Conservation (phyloP, 30 jellyfish, hydroid and myxozoan species). For the Turritopsis dohrnii region DNA sequence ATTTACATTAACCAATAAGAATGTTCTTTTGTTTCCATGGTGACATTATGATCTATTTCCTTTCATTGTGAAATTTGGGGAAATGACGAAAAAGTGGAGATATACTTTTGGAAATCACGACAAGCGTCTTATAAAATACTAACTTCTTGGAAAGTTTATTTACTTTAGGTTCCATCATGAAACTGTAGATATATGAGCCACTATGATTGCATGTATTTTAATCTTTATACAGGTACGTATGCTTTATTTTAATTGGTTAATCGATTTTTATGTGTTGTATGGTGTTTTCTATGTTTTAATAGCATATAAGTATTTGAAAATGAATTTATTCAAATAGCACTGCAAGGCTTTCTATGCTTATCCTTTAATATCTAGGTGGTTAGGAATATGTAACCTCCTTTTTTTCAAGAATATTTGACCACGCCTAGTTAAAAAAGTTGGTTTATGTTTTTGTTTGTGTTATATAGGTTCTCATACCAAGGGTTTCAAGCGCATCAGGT, state of each 20-base stretch:
- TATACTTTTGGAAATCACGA: not conserved
- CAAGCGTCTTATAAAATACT: not conserved
- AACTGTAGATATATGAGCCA: not conserved
- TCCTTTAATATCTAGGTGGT: too few species aligned
- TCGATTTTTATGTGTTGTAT: too few species aligned
- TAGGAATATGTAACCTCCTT: too few species aligned
- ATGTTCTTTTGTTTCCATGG: not conserved
- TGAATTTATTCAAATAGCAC: too few species aligned
- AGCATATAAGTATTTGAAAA: too few species aligned
- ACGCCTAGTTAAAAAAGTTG: too few species aligned
- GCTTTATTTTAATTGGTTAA: too few species aligned
- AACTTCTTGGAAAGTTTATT: too few species aligned
- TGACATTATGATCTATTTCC: not conserved
- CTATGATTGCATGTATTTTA: not conserved
- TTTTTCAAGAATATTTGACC: too few species aligned
- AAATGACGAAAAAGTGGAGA: not conserved
- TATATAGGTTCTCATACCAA: not conserved
- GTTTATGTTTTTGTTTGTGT: too few species aligned
- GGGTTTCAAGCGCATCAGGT: not conserved
- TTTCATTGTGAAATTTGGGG: not conserved
- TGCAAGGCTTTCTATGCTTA: too few species aligned
- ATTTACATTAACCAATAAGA: not conserved
- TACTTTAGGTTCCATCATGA: not conserved
- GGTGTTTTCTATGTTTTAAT: too few species aligned
- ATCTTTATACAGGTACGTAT: not conserved